Evolutionary conservation across 2,797 vertebrate species (phyloP), one percentile per base, ranked within the genome.

Genomic region (Cirrhinus mrigala): DNA sequence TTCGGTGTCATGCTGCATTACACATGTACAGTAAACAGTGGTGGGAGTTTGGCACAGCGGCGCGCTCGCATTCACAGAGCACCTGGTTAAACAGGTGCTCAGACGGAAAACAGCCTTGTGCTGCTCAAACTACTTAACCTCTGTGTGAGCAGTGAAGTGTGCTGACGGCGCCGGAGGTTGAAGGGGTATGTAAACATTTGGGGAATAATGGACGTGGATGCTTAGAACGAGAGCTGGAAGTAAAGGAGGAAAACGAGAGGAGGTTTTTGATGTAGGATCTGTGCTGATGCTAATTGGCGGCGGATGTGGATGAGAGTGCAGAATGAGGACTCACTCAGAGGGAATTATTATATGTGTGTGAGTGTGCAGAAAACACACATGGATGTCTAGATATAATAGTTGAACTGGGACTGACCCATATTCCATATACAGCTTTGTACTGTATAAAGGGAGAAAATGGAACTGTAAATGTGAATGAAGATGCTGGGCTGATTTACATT

Each of bases 11-110:
- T 40, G 18, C 74, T 29, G 62, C 46, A 77, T 76, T 68, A 83
- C 58, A 77, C 22, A 18, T 44, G 74, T 68, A 46, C 16, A 40
- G 15, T 77, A 27, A 83, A 52, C 22, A 50, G 82, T 52, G 73
- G 8, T 56, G 64, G 50, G 60, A 58, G 44, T 48, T 50, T 66
- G 82, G 71, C 56, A 83, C 56, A 33, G 56, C 37, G 70, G 66
- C 9, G 2, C 4, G 1, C 60, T 79, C 64, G 3, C 60, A 60
- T 7, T 70, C 24, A 40, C 16, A 82, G 52, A 33, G 73, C 71
- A 83, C 48, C 82, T 75, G 56, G 44, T 60, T 46, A 69, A 78
- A 84, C 74, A 84, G 82, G 82, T 84, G 82, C 52, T 70, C 24
- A 18, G 56, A 69, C 1, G 1, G 75, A 84, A 56, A 68, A 68